phyloP scores from a whole-genome alignment of 1,140 invertebrate species.

The Camponotus pennsylvanicus region DNA sequence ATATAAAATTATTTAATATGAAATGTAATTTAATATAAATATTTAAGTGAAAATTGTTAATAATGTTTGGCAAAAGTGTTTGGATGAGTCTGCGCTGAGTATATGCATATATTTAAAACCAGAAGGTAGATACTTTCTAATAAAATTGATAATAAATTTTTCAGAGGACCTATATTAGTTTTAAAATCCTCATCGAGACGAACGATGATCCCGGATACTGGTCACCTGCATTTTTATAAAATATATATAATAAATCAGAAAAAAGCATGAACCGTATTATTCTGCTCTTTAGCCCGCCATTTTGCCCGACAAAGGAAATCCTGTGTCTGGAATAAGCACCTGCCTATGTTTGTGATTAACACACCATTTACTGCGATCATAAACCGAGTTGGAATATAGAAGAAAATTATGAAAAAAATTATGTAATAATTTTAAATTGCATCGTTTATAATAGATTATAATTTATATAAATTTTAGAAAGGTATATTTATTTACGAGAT shows the following conservation, averaged over 20 bases:
- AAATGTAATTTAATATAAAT: background rate
- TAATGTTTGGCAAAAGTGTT: conserved; percentile 2
- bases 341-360: background rate
- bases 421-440: conserved; percentile 18
- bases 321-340: conserved; percentile 29
- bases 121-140: background rate
- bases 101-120: conserved; percentile 4
- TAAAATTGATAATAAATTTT: background rate
- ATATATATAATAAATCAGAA: conserved; percentile 34
- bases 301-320: conserved; percentile 5
- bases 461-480: background rate
- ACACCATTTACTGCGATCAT: background rate
- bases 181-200: background rate
- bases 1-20: too few relatives aligned
- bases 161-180: background rate
- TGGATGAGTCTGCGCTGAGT: background rate
- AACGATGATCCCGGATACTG: background rate
- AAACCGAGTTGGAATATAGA: background rate
- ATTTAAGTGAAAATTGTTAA: conserved; percentile 2
- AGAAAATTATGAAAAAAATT: background rate
- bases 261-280: conserved; percentile 4
- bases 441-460: background rate
- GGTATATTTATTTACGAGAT: too few relatives aligned
- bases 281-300: background rate
- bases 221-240: conserved; percentile 30